Base-by-base conservation (phyloP, 2,888 invertebrate species). In the Standfussiana lucernea region DNA sequence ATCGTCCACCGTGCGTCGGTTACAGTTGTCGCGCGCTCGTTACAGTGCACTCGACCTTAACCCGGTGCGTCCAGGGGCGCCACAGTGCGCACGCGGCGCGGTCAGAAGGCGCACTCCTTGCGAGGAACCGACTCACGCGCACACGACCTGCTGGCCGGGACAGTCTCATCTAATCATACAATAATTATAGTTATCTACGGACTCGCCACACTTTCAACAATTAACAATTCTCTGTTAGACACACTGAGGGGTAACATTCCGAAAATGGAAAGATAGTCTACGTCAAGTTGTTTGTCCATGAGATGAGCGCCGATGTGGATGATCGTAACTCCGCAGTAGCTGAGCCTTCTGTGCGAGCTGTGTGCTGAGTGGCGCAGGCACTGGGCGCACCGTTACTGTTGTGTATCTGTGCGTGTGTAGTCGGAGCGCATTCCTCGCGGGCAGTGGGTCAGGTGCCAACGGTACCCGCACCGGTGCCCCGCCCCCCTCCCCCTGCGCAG, bases 391-490 rank as follows among this genome's bases (percentile, higher is more conserved):
- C 79, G 86, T 87, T 87, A 85, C 71, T 59, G 77, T 79, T 74
- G 69, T 80, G 64, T 82, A 74, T 72, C 62, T 66, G 72, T 82
- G 70, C 72, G 80, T 53, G 32, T 77, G 87, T 77, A 66, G 85
- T 75, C 76, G 79, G 85, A 71, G 83, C 89, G 85, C 90, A 91
- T 91, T 90, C 90, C 91, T 86, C 86, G 80, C 86, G 79, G 86
- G 79, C 90, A 90, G 89, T 92, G 91, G 94, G 92, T 92, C 93
- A 92, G 88, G 76, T 80, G 89, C 81, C 93, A 93, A 94, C 94
- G 94, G 94, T 93, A 94, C 91, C 89, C 88, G 89, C 91, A 94
- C 90, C 94, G 94, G 93, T 91, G 80, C 81, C 56, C 50, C 76
- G 75, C 78, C 66, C 76, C 68, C 66, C 62, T 45, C 76, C 74